phyloP scores from a whole-genome alignment of 2,113 vertebrate genomes.

The Geococcyx californianus region DNA sequence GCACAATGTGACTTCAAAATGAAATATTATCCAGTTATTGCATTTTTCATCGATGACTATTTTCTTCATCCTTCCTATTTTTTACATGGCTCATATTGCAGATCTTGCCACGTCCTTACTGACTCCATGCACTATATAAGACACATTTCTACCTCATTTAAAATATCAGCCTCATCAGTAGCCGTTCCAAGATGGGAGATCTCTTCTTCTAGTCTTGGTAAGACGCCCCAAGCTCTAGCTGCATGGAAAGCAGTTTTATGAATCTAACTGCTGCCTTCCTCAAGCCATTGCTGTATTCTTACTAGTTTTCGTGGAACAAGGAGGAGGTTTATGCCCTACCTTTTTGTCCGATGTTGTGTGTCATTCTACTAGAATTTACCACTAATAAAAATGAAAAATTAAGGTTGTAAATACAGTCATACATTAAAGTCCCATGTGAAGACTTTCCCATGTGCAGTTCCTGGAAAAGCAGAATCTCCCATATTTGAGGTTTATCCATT shows the following conservation, averaged over 20 bases:
- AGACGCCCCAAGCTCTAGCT: not conserved
- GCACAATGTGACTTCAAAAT: not conserved
- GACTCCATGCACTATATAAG: not conserved
- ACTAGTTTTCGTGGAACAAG: not conserved
- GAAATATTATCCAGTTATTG: not conserved
- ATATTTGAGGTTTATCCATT: accelerated
- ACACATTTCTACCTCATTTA: not conserved
- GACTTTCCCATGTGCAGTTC: not conserved
- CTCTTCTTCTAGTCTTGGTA: not conserved
- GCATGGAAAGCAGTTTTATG: not conserved
- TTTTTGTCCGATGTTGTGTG: not conserved
- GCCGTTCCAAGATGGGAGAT: not conserved
- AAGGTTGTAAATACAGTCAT: not conserved
- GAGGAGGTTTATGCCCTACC: not conserved
- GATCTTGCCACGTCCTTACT: not conserved
- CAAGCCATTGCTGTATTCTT: not conserved
- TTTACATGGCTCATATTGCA: not conserved
- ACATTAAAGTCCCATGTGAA: not conserved
- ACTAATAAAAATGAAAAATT: not conserved
- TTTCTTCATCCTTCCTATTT: not conserved
- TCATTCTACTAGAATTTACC: not conserved
- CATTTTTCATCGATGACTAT: not conserved
- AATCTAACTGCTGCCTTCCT: not conserved
- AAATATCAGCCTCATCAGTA: not conserved
- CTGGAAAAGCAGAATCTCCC: not conserved